Conservation (phyloP, 2,888 invertebrate genomes). For the Muscina levida region DNA sequence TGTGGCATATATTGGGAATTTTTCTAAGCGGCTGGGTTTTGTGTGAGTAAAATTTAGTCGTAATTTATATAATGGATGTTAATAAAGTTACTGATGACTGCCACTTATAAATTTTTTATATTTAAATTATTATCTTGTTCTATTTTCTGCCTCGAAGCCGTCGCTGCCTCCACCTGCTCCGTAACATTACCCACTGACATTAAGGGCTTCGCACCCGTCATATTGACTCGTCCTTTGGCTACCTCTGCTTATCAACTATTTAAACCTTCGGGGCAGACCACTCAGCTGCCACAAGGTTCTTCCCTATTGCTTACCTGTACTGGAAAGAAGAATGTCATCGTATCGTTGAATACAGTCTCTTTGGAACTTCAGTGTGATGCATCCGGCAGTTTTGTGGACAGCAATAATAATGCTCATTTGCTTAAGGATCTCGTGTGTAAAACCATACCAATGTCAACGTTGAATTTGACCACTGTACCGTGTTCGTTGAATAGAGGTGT, state of each 20-base stretch:
- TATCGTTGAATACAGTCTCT: slow-evolving; percentile 11
- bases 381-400: slow-evolving; percentile 54
- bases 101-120: no score
- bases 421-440: slow-evolving; percentile 62
- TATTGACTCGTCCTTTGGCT: slow-evolving; percentile 19
- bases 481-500: slow-evolving; percentile 70
- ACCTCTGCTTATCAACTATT: slow-evolving; percentile 63
- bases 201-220: slow-evolving; percentile 47
- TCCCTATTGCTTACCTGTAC: slow-evolving; percentile 69
- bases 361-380: slow-evolving; percentile 62
- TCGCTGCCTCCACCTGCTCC: slow-evolving; percentile 22
- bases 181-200: slow-evolving; percentile 43
- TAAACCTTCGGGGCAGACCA: slow-evolving; percentile 67
- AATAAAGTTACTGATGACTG: no score
- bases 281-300: slow-evolving; percentile 61
- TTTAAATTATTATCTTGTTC: no score
- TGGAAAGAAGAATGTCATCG: slow-evolving; percentile 69
- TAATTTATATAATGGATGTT: no score
- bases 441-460: slow-evolving; percentile 67
- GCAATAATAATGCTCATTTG: slow-evolving; percentile 46
- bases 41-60: no score
- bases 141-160: no score
- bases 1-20: no score
- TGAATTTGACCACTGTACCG: slow-evolving; percentile 69
- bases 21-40: no score